A percentile compares a stretch with the other conserved stretches of the same genome.
Conservation (phyloP, 2,797 vertebrate genomes). For the Danio aesculapii region DNA sequence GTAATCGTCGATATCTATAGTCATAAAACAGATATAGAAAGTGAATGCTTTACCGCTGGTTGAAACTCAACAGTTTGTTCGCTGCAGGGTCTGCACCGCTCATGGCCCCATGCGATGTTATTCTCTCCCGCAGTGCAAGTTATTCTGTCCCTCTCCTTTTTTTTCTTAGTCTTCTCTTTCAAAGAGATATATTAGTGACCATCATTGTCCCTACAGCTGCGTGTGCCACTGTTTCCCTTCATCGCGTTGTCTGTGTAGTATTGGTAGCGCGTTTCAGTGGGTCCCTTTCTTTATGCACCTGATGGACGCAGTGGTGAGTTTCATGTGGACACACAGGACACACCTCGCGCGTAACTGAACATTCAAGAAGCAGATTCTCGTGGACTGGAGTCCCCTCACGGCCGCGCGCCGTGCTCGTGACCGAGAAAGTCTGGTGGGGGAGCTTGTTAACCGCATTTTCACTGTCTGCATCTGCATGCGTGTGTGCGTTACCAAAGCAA, state of each 20-base stretch:
- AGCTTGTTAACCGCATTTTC: constrained; percentile 21
- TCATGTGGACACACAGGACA: constrained; percentile 29
- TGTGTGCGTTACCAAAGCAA: neutral
- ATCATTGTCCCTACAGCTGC: constrained; percentile 35
- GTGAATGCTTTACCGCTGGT: constrained; percentile 81
- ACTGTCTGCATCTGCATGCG: neutral
- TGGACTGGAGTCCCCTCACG: constrained; percentile 42
- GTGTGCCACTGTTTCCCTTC: constrained; percentile 23
- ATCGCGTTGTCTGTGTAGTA: constrained; percentile 10
- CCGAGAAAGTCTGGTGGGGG: constrained; percentile 1
- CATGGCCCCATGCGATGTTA: constrained; percentile 83
- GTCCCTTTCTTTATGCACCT: neutral
- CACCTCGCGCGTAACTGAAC: constrained; percentile 31
- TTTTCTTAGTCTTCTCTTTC: constrained; percentile 28
- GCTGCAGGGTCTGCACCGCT: constrained; percentile 82
- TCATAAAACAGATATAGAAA: neutral
- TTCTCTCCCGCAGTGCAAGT: constrained; percentile 66
- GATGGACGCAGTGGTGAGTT: constrained; percentile 26
- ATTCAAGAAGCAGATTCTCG: constrained; percentile 40
- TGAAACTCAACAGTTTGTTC: constrained; percentile 88
- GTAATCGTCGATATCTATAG: neutral
- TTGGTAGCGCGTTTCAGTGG: constrained; percentile 3
- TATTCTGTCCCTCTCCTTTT: constrained; percentile 18
- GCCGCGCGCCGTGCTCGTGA: constrained; percentile 32
- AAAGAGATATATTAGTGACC: constrained; percentile 50